Conservation (phyloP, 2,113 vertebrate species). For the Anoplopoma fimbria region DNA sequence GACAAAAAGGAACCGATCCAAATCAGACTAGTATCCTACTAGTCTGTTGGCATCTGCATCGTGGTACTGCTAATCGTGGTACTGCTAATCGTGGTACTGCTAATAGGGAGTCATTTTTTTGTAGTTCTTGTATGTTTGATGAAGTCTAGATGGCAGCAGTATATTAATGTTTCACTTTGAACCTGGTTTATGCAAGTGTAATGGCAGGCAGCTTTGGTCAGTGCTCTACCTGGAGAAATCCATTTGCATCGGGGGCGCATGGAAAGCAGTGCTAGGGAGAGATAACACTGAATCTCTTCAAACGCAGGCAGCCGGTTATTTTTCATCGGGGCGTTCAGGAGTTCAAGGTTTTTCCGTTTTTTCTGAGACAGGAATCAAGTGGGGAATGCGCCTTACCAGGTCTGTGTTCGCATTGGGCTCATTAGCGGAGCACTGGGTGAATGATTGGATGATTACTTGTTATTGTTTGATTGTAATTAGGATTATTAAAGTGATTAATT, state of each 20-base stretch:
- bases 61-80: constrained; percentile 7
- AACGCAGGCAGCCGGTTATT: constrained; percentile 41
- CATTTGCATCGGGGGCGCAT: constrained; percentile 52
- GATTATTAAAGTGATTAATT: constrained; percentile 68
- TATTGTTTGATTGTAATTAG: constrained; percentile 74
- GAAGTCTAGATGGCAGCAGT: not conserved
- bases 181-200: constrained; percentile 47
- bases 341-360: constrained; percentile 69
- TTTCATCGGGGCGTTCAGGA: constrained; percentile 29
- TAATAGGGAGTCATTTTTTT: constrained; percentile 28
- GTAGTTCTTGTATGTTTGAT: constrained; percentile 24
- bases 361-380: constrained; percentile 44
- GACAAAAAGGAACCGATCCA: constrained; percentile 33
- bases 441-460: constrained; percentile 66
- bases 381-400: constrained; percentile 35
- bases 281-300: constrained; percentile 68
- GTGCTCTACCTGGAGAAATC: constrained; percentile 60
- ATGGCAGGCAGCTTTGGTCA: constrained; percentile 61
- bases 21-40: constrained; percentile 30
- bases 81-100: constrained; percentile 3
- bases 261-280: constrained; percentile 49
- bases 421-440: constrained; percentile 66
- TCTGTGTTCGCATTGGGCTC: constrained; percentile 37
- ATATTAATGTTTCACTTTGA: constrained; percentile 60
- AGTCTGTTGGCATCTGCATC: constrained; percentile 17